Evolutionary conservation across 1,140 invertebrate species (phyloP), one percentile per base, ranked within the genome.

Genomic region (Pseudobourletiella spinata): DNA sequence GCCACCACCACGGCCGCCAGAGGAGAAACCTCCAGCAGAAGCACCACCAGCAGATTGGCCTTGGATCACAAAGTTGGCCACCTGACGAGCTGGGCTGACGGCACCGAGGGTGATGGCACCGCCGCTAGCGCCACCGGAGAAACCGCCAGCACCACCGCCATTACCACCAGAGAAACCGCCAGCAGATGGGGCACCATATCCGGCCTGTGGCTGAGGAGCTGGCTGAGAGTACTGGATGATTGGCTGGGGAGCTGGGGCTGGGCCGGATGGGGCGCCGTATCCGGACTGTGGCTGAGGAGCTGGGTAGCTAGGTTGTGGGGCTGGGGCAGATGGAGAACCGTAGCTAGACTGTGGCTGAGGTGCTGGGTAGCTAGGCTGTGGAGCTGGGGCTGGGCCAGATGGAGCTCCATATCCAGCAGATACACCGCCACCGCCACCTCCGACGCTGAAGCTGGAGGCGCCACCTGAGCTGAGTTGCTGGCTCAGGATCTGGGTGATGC

Each of bases 401-500:
- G 22, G 22, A 44, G 22, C 60, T 26, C 30, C 29, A 32, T 50
- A 43, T 43, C 56, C 56, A 28, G 35, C 52, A 22, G 28, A 30
- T 4, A 32, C 30, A 18, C 52, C 52, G 35, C 50, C 50, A 24
- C 50, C 50, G 4, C 52, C 52, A 15, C n/a, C n/a, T 24, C 61
- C 55, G 15, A 42, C 54, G 15, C 44, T 20, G 44, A 8, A 16
- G 44, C 6, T 2, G 35, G n/a, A 24, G 8, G 3, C n/a, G 30
- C 61, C 55, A 18, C 55, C 54, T 24, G 6, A 15, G 22, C 43
- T 57, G 24, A 58, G 24, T 50, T 57, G 55, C 29, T 57, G 54
- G 29, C 60, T 63, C 15, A 66, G 28, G 20, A 66, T 66, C 43
- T 61, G 39, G 20, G 65, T 54, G 44, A 66, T 66, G 24, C 65